Evolutionary conservation across 2,113 vertebrate species (phyloP).

Genomic region (Cyphomyrus plagiostoma): DNA sequence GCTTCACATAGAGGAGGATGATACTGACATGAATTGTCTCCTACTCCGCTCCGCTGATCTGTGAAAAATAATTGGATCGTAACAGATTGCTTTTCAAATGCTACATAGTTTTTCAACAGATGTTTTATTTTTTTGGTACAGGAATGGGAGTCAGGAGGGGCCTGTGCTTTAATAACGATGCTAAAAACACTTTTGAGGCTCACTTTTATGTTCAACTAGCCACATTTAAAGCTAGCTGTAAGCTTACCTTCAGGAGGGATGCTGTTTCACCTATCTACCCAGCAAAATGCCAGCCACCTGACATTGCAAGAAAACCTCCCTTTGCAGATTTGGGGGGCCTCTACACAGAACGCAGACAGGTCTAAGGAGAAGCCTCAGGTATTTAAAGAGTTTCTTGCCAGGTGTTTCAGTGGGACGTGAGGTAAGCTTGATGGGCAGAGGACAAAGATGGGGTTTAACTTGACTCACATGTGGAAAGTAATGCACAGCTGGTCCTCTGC

Average conservation of each 20-base stretch:
- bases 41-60: not conserved
- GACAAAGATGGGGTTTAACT: not conserved
- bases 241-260: not conserved
- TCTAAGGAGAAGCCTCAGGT: not conserved
- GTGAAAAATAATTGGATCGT: slow-evolving; percentile 24
- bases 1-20: not conserved
- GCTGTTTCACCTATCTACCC: not conserved
- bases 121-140: not conserved
- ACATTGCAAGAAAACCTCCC: not conserved
- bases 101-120: not conserved
- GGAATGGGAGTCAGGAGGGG: not conserved
- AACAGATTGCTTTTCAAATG: slow-evolving; percentile 10
- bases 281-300: not conserved
- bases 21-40: slow-evolving; percentile 8
- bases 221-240: slow-evolving; percentile 1
- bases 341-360: not conserved
- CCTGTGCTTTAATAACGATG: not conserved
- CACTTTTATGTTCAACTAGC: not conserved
- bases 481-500: not conserved
- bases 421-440: not conserved
- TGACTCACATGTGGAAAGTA: not conserved
- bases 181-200: not conserved
- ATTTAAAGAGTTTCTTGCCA: not conserved
- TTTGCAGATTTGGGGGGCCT: not conserved
- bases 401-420: not conserved